A percentile compares a stretch with the other conserved stretches of the same genome.
These are phyloP conservation scores for Meleagris gallopavo DNA, from an alignment of 2,113 vertebrate species.

Conservation along the genomic window DNA sequence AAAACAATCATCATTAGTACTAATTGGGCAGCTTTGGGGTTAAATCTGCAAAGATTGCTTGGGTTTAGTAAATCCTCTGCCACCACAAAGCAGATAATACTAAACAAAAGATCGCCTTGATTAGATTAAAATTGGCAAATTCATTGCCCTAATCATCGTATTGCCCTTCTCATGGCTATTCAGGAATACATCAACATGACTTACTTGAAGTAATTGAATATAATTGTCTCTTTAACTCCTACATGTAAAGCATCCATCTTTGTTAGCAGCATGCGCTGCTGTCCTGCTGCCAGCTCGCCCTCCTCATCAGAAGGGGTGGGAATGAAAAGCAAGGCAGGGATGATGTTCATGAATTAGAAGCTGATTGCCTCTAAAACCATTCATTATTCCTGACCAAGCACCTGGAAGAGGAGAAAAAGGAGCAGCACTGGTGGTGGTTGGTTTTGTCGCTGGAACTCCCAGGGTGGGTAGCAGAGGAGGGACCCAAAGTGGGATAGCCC, in stretches of 20 bases:
- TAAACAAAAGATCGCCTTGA: slow-evolving; percentile 62
- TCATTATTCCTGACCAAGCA: slow-evolving; percentile 66
- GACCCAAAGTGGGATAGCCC: not conserved
- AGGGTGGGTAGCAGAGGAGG: not conserved
- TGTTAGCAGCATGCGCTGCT: slow-evolving; percentile 26
- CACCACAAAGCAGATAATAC: slow-evolving; percentile 59
- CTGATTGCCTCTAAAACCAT: slow-evolving; percentile 66
- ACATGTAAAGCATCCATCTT: slow-evolving; percentile 69
- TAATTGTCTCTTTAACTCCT: slow-evolving; percentile 69
- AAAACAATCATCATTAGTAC: not conserved
- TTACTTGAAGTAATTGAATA: slow-evolving; percentile 74
- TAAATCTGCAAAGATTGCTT: slow-evolving; percentile 57
- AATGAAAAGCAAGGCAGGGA: slow-evolving; percentile 51
- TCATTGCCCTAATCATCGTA: slow-evolving; percentile 63
- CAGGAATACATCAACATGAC: slow-evolving; percentile 63
- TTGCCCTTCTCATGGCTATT: slow-evolving; percentile 45
- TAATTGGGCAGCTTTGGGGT: slow-evolving; percentile 55
- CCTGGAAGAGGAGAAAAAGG: slow-evolving; percentile 57
- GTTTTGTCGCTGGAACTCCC: not conserved
- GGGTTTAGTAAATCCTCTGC: slow-evolving; percentile 67
- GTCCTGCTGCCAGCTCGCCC: slow-evolving; percentile 51
- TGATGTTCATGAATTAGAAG: slow-evolving; percentile 68
- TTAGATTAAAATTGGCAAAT: slow-evolving; percentile 69
- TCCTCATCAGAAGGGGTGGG: slow-evolving; percentile 40
- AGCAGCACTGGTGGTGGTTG: not conserved